Conservation (phyloP, 2,113 vertebrate species). For the Ctenodactylus gundi region DNA sequence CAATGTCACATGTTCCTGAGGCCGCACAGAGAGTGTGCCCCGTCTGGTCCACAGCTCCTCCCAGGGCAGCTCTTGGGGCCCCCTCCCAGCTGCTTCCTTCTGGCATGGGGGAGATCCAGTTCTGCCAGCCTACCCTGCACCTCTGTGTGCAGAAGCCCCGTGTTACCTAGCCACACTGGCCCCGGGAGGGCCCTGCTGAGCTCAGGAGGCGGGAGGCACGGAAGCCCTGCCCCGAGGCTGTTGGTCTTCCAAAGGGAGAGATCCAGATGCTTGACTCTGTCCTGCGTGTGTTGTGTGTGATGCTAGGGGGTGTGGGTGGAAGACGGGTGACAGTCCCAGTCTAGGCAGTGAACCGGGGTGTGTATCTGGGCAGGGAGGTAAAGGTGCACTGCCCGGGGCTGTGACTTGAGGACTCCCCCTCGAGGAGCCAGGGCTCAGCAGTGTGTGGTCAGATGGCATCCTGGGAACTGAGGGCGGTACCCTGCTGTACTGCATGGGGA, state of each 20-base stretch:
- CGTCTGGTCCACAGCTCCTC: rapidly evolving
- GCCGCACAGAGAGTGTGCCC: rapidly evolving
- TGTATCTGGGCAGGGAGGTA: neutral
- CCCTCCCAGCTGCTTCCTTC: rapidly evolving
- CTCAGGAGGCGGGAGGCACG: rapidly evolving
- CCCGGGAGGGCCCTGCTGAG: neutral
- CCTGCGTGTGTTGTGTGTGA: neutral
- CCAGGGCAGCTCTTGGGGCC: rapidly evolving
- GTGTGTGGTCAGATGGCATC: neutral
- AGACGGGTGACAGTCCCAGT: rapidly evolving
- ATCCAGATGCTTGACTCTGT: rapidly evolving
- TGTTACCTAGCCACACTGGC: no score
- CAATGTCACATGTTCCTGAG: neutral
- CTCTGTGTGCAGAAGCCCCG: neutral
- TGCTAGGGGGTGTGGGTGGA: neutral
- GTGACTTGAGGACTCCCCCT: neutral
- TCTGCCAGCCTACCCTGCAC: rapidly evolving
- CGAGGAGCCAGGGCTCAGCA: no score
- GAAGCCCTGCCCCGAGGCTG: rapidly evolving
- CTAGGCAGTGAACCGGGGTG: neutral
- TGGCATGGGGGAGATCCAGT: neutral
- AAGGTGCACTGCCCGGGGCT: neutral
- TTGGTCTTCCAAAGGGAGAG: neutral
- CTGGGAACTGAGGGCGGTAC: rapidly evolving
- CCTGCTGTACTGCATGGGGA: rapidly evolving